phyloP scores from a whole-genome alignment of 2,113 vertebrate genomes.

The Caranx ignobilis region DNA sequence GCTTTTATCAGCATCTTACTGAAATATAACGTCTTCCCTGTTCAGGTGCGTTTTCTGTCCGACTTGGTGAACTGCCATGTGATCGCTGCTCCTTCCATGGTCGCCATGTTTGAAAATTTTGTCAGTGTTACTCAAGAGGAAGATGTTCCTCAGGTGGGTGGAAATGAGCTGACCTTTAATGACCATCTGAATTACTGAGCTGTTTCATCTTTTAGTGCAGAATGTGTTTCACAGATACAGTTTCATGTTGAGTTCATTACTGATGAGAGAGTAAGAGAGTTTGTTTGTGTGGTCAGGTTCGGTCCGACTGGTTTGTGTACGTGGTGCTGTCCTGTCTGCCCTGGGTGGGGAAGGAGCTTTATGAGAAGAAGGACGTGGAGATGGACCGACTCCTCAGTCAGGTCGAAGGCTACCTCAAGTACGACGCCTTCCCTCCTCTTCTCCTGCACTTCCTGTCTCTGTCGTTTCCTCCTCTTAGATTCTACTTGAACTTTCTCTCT shows the following conservation, averaged over 20 bases:
- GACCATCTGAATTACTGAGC: no score
- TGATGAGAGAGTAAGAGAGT: not conserved
- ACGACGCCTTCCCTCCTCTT: conserved; percentile 53
- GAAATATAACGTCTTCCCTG: not conserved
- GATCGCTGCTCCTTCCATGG: conserved; percentile 97
- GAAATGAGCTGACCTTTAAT: not conserved
- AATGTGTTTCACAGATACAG: not conserved
- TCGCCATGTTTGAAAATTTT: conserved; percentile 99
- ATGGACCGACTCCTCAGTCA: conserved; percentile 96
- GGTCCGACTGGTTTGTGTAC: conserved; percentile 97
- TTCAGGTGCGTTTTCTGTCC: conserved; percentile 94
- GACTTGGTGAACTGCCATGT: conserved; percentile 99
- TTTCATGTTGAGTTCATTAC: not conserved
- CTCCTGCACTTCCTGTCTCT: not conserved
- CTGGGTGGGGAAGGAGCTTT: conserved; percentile 98
- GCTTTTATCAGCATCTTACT: not conserved
- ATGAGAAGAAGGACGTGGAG: conserved; percentile 98
- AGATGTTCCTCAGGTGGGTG: conserved; percentile 93
- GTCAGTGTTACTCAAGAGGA: conserved; percentile 96
- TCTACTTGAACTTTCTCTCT: no score
- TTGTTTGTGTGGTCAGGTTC: conserved; percentile 84
- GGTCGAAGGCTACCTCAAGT: conserved; percentile 97
- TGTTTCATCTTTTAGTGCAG: not conserved
- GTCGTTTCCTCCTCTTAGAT: not conserved
- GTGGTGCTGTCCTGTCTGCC: conserved; percentile 94